Conservation (phyloP, 1,140 invertebrate genomes). For the Sycophila sp. region DNA sequence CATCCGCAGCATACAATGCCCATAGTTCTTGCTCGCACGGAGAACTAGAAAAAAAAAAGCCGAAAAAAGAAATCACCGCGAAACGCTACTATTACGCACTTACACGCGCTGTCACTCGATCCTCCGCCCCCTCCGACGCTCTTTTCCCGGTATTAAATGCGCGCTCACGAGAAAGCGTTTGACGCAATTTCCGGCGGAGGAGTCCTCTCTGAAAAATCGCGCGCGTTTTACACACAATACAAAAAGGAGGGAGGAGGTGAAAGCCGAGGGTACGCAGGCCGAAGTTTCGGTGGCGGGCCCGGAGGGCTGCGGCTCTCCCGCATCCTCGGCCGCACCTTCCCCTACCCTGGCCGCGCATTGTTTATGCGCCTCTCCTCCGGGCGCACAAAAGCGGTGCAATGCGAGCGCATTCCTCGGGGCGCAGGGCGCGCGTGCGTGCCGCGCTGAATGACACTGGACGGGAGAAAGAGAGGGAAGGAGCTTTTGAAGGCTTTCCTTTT, state of each 20-base stretch:
- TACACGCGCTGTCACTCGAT: conserved; percentile 22
- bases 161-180: background rate
- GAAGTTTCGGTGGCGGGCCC: background rate
- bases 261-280: too few relatives aligned
- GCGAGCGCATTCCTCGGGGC: conserved; percentile 31
- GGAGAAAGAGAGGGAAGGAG: background rate
- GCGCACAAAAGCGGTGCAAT: conserved; percentile 41
- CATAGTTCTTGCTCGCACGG: too few relatives aligned
- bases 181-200: conserved; percentile 20
- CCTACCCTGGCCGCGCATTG: background rate
- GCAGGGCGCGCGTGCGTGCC: background rate
- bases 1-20: background rate
- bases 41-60: background rate
- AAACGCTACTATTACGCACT: background rate
- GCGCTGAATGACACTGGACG: too few relatives aligned
- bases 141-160: background rate
- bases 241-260: background rate
- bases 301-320: background rate
- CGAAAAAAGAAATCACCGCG: background rate
- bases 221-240: background rate
- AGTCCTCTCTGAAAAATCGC: too few relatives aligned
- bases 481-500: background rate
- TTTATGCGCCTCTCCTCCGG: background rate
- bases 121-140: background rate
- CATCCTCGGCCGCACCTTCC: conserved; percentile 3